phyloP scores from a whole-genome alignment of 2,113 vertebrate genomes.

The Hydrochoerus hydrochaeris region DNA sequence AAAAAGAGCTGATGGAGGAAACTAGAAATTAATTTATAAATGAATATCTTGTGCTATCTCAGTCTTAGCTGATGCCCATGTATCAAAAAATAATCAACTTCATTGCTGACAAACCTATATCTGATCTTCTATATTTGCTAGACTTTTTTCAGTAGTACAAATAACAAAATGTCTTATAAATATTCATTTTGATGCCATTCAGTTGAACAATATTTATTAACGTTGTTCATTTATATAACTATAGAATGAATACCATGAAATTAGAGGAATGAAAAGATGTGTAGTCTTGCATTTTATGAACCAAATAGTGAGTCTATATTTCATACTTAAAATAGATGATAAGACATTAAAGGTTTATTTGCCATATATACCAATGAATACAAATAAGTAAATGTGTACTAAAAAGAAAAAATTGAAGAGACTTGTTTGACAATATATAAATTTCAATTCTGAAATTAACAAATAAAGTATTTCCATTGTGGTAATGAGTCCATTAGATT shows the following conservation, averaged over 20 bases:
- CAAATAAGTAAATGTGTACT: background rate
- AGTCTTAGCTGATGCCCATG: constrained; percentile 21
- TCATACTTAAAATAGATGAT: background rate
- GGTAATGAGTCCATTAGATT: constrained; percentile 65
- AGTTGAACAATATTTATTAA: constrained; percentile 25
- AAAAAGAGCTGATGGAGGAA: constrained; percentile 52
- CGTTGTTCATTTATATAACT: background rate
- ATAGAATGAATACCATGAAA: background rate
- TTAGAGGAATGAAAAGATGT: background rate
- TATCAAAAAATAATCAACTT: constrained; percentile 49
- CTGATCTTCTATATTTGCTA: constrained; percentile 5
- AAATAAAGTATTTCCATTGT: background rate
- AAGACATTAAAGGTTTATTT: background rate
- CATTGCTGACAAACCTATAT: constrained; percentile 40
- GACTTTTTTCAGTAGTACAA: background rate
- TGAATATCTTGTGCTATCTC: constrained; percentile 32
- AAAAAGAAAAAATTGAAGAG: background rate
- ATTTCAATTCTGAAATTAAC: constrained; percentile 66
- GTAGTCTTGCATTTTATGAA: background rate
- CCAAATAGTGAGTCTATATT: background rate
- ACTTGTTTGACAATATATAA: background rate
- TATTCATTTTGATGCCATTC: background rate
- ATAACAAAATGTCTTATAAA: constrained; percentile 1
- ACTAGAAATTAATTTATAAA: constrained; percentile 72
- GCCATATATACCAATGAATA: background rate